phyloP scores from a whole-genome alignment of 1,140 invertebrate species.

The Drosophila pandora region DNA sequence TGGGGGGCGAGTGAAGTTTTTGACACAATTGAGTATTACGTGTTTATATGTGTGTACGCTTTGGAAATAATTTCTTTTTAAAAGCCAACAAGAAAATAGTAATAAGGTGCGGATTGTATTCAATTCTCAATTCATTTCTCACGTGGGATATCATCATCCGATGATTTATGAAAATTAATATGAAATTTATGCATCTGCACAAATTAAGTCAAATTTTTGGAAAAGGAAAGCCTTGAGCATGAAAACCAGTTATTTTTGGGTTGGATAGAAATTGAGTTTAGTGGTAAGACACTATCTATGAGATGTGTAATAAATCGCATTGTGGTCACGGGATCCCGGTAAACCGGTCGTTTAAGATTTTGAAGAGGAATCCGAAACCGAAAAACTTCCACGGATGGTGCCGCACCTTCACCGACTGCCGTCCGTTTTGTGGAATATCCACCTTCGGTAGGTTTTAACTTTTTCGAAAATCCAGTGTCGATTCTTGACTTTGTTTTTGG shows the following conservation, averaged over 20 bases:
- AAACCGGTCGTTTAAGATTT: slow-evolving; percentile 32
- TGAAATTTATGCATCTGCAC: slow-evolving; percentile 27
- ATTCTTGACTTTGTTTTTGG: not conserved
- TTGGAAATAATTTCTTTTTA: slow-evolving; percentile 44
- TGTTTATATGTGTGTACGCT: slow-evolving; percentile 68
- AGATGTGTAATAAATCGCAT: slow-evolving; percentile 29
- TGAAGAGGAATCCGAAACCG: slow-evolving; percentile 24
- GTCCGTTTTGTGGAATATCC: not conserved
- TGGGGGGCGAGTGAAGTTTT: slow-evolving; percentile 37
- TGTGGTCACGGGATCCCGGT: slow-evolving; percentile 21
- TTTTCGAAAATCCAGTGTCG: not conserved
- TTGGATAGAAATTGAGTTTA: slow-evolving; percentile 12
- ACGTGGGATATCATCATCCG: slow-evolving; percentile 14
- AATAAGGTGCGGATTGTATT: not conserved
- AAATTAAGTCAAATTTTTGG: slow-evolving; percentile 6
- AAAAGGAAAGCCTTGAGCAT: slow-evolving; percentile 30
- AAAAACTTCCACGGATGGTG: slow-evolving; percentile 3
- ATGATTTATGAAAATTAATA: slow-evolving; percentile 12
- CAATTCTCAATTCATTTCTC: not conserved
- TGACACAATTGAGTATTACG: slow-evolving; percentile 69
- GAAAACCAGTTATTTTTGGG: slow-evolving; percentile 28
- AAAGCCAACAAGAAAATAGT: not conserved
- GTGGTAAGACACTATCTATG: slow-evolving; percentile 32
- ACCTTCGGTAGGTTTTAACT: not conserved
- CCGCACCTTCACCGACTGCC: not conserved